Evolutionary conservation across 1,140 invertebrate genomes (phyloP).

Genomic region (Prorops nasuta): DNA sequence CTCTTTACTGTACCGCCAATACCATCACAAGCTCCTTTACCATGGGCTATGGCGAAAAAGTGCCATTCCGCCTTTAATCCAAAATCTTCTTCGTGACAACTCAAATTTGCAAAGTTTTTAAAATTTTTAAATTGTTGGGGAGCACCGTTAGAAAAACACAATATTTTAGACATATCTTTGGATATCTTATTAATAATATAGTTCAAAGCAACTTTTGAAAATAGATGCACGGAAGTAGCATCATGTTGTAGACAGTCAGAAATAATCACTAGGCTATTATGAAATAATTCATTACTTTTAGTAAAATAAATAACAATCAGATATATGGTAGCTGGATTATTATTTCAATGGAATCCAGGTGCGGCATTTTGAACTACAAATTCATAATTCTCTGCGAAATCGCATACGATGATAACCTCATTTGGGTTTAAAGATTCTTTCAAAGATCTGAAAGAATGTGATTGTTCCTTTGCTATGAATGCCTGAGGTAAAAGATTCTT

Average conservation of each 20-base stretch:
- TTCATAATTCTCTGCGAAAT: conserved; percentile 38
- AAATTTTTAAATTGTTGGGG: conserved; percentile 20
- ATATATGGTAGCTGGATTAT: conserved; percentile 28
- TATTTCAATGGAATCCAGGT: conserved; percentile 31
- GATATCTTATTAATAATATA: conserved; percentile 3
- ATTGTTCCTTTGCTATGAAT: conserved; percentile 23
- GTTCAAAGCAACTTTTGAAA: conserved; percentile 1
- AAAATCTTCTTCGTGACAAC: conserved; percentile 11
- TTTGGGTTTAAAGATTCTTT: conserved; percentile 12
- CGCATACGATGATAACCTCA: conserved; percentile 17
- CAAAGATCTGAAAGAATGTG: conserved; percentile 8
- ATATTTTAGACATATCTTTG: conserved; percentile 2
- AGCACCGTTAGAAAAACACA: conserved; percentile 8
- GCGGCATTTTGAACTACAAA: conserved; percentile 34
- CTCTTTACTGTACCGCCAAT: conserved; percentile 3
- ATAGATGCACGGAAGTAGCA: conserved; percentile 14
- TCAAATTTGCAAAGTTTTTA: conserved; percentile 18
- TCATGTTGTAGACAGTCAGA: conserved; percentile 17
- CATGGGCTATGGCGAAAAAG: conserved; percentile 34
- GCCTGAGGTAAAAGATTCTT: conserved; percentile 11
- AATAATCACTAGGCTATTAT: conserved; percentile 15
- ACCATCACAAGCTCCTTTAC: conserved; percentile 23
- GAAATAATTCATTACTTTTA: conserved; percentile 4
- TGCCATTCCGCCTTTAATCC: conserved; percentile 25
- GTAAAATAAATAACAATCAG: conserved; percentile 23